These are phyloP conservation scores for Archips xylosteana DNA, from an alignment of 2,888 invertebrate genomes.

Conservation along the genomic window DNA sequence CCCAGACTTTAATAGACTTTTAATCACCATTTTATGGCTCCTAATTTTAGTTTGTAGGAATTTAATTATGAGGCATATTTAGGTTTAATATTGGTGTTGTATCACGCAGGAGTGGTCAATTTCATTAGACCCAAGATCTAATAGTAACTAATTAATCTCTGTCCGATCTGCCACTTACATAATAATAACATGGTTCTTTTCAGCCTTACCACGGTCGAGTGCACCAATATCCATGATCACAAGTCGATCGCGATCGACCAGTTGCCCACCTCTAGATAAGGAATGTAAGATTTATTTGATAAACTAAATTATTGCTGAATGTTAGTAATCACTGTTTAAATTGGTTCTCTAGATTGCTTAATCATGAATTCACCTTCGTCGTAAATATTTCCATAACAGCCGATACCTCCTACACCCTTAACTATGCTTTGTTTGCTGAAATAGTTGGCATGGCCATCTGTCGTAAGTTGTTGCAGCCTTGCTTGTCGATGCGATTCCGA, in stretches of 20 bases:
- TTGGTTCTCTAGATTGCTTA: neutral
- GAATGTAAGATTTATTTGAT: neutral
- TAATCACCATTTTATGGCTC: conserved; percentile 19
- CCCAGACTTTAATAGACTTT: conserved; percentile 21
- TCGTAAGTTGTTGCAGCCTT: neutral
- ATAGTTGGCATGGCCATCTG: neutral
- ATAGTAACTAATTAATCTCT: too few relatives aligned
- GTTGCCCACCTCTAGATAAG: neutral
- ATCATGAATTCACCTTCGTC: neutral
- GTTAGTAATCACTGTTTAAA: neutral
- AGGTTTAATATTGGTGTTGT: neutral
- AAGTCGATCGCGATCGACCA: too few relatives aligned
- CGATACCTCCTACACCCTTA: neutral
- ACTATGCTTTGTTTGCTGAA: neutral
- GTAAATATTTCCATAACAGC: neutral
- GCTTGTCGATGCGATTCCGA: neutral
- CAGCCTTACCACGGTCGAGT: too few relatives aligned
- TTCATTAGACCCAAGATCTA: too few relatives aligned
- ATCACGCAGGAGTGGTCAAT: too few relatives aligned
- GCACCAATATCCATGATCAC: too few relatives aligned
- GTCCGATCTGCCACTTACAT: too few relatives aligned
- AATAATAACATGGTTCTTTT: too few relatives aligned
- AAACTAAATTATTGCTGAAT: neutral
- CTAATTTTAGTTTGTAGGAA: conserved; percentile 4
- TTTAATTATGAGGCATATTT: conserved; percentile 10